Base-by-base conservation (phyloP, 1,140 invertebrate genomes). In the Gonatopus flavifemur region DNA sequence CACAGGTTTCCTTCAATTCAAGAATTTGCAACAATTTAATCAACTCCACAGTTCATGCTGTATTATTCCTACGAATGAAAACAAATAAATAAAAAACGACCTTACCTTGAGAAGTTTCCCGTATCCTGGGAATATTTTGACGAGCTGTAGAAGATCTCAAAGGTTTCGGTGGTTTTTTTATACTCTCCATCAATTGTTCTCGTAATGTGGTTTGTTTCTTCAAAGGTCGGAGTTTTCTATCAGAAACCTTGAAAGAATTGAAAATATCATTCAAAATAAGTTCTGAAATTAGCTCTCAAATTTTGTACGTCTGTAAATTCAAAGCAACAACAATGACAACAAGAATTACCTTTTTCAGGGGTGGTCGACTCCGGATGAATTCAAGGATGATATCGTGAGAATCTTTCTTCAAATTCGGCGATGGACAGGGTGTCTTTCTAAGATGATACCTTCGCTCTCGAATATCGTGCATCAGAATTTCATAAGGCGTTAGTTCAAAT, bases 391-490 rank as follows among this genome's bases (percentile, higher is more conserved):
- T 85, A 33, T 90, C 91, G 70, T 96, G 93, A 7, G 94, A 93
- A 79, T 97, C 93, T 79, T 95, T 95, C 70, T 91, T 94, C 19
- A 93, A 86, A 70, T 88, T 51, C 19, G 80, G 81, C 61, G 74
- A 81, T 18, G 83, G 86, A 35, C 91, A 62, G 0, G 72, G 71
- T 12, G 72, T 69, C 76, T 91, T 90, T 60, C 85, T 84, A 43
- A 90, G 77, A 64, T 88, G 91, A 79, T 94, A 97, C 61, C 89
- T 84, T 62, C 90, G 86, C 19, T 89, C 88, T 58, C 93, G 80
- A 57, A 98, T 98, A 69, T 98, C 95, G 65, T 98, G 93, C 88
- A 98, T 94, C 10, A 98, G 81, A 66, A 96, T 96, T 80, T 98
- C 95, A 72, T 96, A 97, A 6, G 95, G 95, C n/a, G 95, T 98